Base-by-base conservation (phyloP, 2,888 invertebrate genomes). In the Anagyrus pseudococci region DNA sequence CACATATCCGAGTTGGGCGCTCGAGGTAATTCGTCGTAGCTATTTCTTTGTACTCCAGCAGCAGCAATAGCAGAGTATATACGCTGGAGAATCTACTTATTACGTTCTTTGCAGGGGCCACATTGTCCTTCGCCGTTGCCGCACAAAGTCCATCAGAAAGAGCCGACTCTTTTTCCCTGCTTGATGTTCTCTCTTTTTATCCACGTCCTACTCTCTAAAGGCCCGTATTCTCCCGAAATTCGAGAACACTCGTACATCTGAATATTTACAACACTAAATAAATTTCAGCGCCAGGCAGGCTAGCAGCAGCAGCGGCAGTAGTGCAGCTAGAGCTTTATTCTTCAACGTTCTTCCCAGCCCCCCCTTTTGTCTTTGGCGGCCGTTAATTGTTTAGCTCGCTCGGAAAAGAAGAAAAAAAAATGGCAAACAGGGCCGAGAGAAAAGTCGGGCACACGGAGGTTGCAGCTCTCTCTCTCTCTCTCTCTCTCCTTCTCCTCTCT, bases 181-280 rank as follows among this genome's bases (percentile, higher is more conserved):
- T 22, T 2, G n/a, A 4, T 23, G 37, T 23, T 23, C 23, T 46
- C 6, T 23, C 23, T 41, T 22, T 15, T 6, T 46, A 4, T 19
- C 15, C 20, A 10, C 19, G 19, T 15, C 26, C n/a, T 8, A 8
- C 29, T 20, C 29, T 10, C 33, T 19, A 4, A 17, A 33, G 33
- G 46, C 46, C 33, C 33, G 33, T 44, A 47, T 56, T 37, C 29
- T 46, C 33, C 19, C 17, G 46, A 46, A 29, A 26, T 46, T 44
- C 46, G 22, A 46, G 15, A n/a, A 15, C 20, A 22, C 20, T 10
- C 33, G 37, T n/a, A 19, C 55, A 22, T n/a, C 29, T 46, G 29
- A 55, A 46, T 55, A 55, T 55, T 55, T 46, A 55, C 20, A 23
- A 17, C 8, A 46, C 17, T n/a, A 55, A 55, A 55, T 46, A 17